Conservation (phyloP, 2,888 invertebrate genomes). For the Erannis defoliaria region DNA sequence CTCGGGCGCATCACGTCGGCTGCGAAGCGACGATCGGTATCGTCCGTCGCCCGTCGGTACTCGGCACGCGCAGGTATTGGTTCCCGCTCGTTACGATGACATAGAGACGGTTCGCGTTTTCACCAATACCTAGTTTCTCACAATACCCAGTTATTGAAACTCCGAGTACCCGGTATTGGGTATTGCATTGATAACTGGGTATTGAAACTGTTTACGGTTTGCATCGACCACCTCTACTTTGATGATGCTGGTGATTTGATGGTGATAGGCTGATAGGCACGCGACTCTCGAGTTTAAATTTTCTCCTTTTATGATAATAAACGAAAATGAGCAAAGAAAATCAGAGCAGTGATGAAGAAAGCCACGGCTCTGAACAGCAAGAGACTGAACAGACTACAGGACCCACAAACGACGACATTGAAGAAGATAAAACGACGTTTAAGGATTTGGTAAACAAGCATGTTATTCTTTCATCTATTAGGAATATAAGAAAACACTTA, state of each 20-base stretch:
- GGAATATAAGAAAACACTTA: not conserved
- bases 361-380: conserved; percentile 54
- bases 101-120: too few relatives aligned
- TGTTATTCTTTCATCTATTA: conserved; percentile 3
- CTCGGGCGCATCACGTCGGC: too few relatives aligned
- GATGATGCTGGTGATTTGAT: too few relatives aligned
- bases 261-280: not conserved
- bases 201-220: too few relatives aligned
- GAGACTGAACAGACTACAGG: conserved; percentile 46
- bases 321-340: conserved; percentile 68
- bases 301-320: not conserved
- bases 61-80: too few relatives aligned
- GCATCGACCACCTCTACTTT: not conserved
- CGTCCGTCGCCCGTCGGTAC: too few relatives aligned
- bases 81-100: too few relatives aligned
- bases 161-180: too few relatives aligned
- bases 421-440: conserved; percentile 75
- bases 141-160: too few relatives aligned
- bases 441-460: conserved; percentile 74
- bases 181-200: too few relatives aligned
- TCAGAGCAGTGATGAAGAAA: conserved; percentile 63
- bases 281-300: not conserved
- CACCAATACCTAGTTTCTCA: too few relatives aligned
- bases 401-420: conserved; percentile 51
- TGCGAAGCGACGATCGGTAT: too few relatives aligned